These are phyloP conservation scores for Apamea epomidion DNA, from an alignment of 2,888 invertebrate species.

Conservation along the genomic window DNA sequence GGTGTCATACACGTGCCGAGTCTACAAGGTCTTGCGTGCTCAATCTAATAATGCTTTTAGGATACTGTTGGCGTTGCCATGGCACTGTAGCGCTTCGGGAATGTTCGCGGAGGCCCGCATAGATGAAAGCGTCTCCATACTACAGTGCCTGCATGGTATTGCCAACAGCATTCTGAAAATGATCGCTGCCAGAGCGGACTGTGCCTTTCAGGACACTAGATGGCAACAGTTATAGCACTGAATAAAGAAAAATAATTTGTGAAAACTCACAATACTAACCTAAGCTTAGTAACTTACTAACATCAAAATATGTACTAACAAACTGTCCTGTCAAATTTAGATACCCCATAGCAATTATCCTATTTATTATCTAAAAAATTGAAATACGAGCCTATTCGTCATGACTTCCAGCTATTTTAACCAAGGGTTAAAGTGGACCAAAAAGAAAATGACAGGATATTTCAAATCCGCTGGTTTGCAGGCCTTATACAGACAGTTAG, in stretches of 20 bases:
- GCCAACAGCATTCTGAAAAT: neutral
- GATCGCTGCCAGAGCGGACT: neutral
- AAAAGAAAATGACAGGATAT: neutral
- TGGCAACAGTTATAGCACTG: no score
- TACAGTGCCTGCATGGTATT: neutral
- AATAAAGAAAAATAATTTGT: no score
- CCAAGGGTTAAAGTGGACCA: neutral
- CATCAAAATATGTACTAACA: no score
- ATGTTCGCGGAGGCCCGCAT: neutral
- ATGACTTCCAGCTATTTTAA: neutral
- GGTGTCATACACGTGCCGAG: neutral
- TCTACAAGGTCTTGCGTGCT: neutral
- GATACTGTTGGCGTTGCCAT: neutral
- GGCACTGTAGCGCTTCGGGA: neutral
- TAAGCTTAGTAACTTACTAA: no score
- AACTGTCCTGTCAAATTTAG: no score
- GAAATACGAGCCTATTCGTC: neutral
- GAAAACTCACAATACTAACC: no score
- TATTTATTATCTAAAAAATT: neutral
- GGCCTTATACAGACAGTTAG: conserved; percentile 71
- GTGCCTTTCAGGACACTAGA: neutral
- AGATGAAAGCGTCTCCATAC: no score
- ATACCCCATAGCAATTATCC: no score
- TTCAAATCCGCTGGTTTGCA: conserved; percentile 41
- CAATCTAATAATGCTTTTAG: neutral